Conservation (phyloP, 2,888 invertebrate species). For the Eudasyphora cyanicolor region DNA sequence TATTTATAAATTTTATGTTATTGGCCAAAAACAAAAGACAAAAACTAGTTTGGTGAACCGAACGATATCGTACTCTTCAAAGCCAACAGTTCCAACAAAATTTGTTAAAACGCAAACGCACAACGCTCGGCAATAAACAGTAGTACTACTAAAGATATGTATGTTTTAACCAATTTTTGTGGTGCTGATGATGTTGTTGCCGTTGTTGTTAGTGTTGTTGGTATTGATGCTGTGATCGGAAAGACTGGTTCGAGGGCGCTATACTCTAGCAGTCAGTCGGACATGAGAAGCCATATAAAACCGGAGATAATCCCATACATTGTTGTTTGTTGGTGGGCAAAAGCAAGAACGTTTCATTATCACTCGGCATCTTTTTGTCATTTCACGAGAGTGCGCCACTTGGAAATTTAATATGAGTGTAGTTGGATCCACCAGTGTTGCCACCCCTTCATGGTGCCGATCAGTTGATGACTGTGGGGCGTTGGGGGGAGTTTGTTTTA, state of each 20-base stretch:
- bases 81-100: constrained; percentile 5
- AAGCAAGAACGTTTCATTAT: constrained; percentile 6
- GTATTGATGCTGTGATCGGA: not conserved
- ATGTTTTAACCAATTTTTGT: constrained; percentile 8
- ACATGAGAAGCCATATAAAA: constrained; percentile 35
- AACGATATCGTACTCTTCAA: constrained; percentile 34
- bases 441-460: constrained; percentile 72
- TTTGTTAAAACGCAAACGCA: constrained; percentile 12
- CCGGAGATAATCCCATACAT: constrained; percentile 35
- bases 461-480: not conserved
- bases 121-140: constrained; percentile 46
- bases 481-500: not conserved
- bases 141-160: constrained; percentile 52
- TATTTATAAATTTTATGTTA: constrained; percentile 62
- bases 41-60: constrained; percentile 59
- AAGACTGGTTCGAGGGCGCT: constrained; percentile 56
- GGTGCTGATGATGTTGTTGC: not conserved
- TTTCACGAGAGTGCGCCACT: constrained; percentile 63
- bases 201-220: not conserved
- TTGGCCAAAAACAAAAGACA: constrained; percentile 62
- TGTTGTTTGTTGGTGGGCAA: not conserved
- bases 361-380: constrained; percentile 17
- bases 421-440: constrained; percentile 74
- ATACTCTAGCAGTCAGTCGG: constrained; percentile 12
- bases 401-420: constrained; percentile 74